A percentile compares a stretch with the other conserved stretches of the same genome.
Conservation (phyloP, 2,113 vertebrate genomes). For the Pomatorhinus ruficollis region DNA sequence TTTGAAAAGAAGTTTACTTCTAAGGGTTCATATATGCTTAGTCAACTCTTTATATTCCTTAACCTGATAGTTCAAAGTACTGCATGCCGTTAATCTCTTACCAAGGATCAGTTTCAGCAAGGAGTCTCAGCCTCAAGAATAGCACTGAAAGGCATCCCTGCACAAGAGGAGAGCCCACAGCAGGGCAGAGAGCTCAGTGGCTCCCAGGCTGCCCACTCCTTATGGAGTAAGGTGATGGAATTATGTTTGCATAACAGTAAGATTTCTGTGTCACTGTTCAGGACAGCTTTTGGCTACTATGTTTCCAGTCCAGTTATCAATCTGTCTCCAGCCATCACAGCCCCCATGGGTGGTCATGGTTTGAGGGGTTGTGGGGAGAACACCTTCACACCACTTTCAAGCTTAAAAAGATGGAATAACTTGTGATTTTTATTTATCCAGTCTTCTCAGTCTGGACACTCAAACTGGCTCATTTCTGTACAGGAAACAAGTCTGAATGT, state of each 20-base stretch:
- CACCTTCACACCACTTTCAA: not conserved
- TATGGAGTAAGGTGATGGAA: not conserved
- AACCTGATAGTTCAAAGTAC: not conserved
- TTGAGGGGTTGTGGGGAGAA: not conserved
- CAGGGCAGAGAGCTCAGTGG: not conserved
- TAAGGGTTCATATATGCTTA: not conserved
- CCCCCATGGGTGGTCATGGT: fast-evolving
- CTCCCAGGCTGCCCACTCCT: not conserved
- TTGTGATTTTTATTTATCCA: not conserved
- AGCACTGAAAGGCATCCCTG: fast-evolving
- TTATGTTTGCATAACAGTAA: not conserved
- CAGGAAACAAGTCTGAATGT: not conserved
- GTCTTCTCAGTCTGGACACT: not conserved
- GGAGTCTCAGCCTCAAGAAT: not conserved
- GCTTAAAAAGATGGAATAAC: not conserved
- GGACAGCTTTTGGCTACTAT: not conserved
- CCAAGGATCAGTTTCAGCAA: not conserved
- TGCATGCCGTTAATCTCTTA: too few relatives aligned
- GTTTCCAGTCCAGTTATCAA: not conserved
- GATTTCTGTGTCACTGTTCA: not conserved
- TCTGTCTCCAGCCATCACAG: not conserved
- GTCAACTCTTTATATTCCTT: not conserved
- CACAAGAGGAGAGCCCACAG: not conserved
- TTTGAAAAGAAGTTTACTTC: not conserved
- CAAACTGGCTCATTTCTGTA: not conserved